Evolutionary conservation across 2,797 vertebrate genomes (phyloP), one percentile per base, ranked within the genome.

Genomic region (Cirrhinus molitorella): DNA sequence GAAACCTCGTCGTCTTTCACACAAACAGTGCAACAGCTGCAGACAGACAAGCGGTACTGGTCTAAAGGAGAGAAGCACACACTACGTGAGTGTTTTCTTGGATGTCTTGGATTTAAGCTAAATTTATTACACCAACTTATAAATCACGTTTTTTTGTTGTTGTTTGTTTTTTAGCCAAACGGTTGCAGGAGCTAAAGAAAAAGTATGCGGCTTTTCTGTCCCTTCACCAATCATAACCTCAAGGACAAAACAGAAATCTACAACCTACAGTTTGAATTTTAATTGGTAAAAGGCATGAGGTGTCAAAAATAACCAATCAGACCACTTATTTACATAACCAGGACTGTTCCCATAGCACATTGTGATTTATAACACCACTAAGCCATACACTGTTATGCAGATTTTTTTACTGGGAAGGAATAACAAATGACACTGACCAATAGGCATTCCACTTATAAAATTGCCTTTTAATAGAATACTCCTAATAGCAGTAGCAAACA

Each of bases 181-280:
- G 90, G 37, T 34, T 95, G 91, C 89, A 93, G 71, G 88, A 91
- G 21, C 82, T 95, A 9, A 89, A 73, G 75, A 90, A 86, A 40
- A 85, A 76, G 83, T 90, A 92, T 11, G 53, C 63, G 79, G 83
- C 92, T 80, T 90, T 91, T 73, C 87, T 91, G 13, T 88, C 85
- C 6, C 85, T 45, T 72, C 61, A 81, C 28, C 68, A 80, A 2
- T 80, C 45, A 66, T 80, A n/a, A 84, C 5, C 73, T 79, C 31
- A 19, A 61, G 40, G 13, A 67, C 21, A 57, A 5, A 79, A 6
- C 17, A 1, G 21, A 61, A 57, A 65, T 31, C 8, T 81, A 45
- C n/a, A 63, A 55, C 21, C n/a, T 71, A 13, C 31, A 47, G 13
- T 25, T 72, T 72, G 5, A 72, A 25, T 81, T 40, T 61, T 49